Conservation (phyloP, 2,113 vertebrate genomes). For the Microtus ochrogaster region DNA sequence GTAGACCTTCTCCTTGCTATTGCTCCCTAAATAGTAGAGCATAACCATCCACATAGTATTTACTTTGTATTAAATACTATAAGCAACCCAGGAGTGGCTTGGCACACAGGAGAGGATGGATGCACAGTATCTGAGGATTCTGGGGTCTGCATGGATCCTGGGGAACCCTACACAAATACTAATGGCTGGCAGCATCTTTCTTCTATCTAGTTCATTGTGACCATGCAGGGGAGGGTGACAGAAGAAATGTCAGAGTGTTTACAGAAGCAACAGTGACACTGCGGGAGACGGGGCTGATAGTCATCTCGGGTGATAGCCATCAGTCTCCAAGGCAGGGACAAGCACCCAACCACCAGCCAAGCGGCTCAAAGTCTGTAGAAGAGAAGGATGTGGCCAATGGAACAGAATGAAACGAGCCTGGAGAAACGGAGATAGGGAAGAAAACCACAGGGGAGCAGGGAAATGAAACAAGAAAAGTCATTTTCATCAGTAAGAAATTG, state of each 20-base stretch:
- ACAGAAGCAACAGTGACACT: background rate
- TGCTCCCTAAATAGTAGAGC: background rate
- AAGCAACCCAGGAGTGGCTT: background rate
- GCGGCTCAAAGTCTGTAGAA: background rate
- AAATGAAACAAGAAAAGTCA: background rate
- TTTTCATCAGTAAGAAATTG: background rate
- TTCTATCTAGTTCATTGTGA: background rate
- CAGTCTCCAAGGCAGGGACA: background rate
- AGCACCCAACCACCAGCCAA: background rate
- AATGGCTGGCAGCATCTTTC: background rate
- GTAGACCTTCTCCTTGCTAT: background rate
- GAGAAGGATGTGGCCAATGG: background rate
- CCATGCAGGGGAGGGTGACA: background rate
- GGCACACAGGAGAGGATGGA: background rate
- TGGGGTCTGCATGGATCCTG: background rate
- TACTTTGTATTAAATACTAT: background rate
- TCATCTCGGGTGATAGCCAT: background rate
- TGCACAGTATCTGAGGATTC: background rate
- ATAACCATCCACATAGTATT: background rate
- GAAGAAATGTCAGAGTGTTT: background rate
- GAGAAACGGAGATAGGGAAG: background rate
- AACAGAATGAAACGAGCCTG: background rate
- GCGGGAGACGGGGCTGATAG: background rate
- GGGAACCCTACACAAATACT: background rate
- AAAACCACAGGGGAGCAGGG: background rate